phyloP scores from a whole-genome alignment of 2,797 vertebrate genomes.

The Chaetophractus vellerosus region DNA sequence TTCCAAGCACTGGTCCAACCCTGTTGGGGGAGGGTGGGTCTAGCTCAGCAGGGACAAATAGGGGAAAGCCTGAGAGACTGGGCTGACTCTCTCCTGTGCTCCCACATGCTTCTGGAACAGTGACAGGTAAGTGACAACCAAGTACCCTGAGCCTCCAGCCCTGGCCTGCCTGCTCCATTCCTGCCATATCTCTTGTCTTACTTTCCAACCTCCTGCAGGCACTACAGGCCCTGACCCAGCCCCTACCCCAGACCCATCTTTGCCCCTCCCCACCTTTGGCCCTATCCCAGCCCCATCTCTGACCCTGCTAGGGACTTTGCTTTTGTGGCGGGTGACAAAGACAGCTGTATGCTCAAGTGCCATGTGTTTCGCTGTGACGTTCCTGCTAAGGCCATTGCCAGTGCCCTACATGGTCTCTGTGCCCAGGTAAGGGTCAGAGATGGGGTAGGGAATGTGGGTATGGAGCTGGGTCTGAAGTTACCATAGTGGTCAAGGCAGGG shows the following conservation, averaged over 20 bases:
- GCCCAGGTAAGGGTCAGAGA: slow-evolving; percentile 92
- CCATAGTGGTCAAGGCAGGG: background rate
- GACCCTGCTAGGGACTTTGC: slow-evolving; percentile 95
- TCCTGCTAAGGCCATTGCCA: slow-evolving; percentile 96
- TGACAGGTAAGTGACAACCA: slow-evolving; percentile 93
- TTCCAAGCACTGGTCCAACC: slow-evolving; percentile 77
- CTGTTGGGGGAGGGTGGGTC: slow-evolving; percentile 84
- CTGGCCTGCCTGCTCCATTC: slow-evolving; percentile 1
- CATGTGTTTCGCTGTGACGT: slow-evolving; percentile 97
- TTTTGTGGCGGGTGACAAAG: slow-evolving; percentile 97
- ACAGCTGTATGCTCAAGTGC: slow-evolving; percentile 97
- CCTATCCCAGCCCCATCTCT: slow-evolving; percentile 66
- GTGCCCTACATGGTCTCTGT: slow-evolving; percentile 95
- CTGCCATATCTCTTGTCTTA: background rate
- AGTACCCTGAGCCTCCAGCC: slow-evolving; percentile 17
- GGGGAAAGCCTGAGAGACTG: slow-evolving; percentile 80
- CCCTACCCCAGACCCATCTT: background rate
- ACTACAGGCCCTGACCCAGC: slow-evolving; percentile 29
- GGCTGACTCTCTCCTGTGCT: slow-evolving; percentile 84
- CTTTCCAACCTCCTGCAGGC: slow-evolving; percentile 33
- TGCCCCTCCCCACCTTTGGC: background rate
- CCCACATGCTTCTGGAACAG: slow-evolving; percentile 91
- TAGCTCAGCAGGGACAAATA: slow-evolving; percentile 73
- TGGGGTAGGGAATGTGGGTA: background rate
- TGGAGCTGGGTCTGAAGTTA: slow-evolving; percentile 2